Evolutionary conservation across 2,888 invertebrate genomes (phyloP).

Genomic region (Pycnomerus fuliginosus): DNA sequence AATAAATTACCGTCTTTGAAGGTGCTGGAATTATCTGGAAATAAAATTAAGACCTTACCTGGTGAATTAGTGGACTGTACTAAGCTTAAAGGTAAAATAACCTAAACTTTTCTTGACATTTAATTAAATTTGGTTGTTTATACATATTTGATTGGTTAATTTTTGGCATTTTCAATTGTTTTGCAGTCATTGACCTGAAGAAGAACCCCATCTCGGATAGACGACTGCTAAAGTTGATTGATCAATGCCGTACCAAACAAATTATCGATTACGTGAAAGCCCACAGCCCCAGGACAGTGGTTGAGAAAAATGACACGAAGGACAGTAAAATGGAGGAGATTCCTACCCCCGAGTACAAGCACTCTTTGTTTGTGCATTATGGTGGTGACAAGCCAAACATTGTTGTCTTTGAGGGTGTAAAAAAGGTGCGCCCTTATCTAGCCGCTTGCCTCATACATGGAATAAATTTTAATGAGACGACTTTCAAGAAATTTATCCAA

Average conservation of each 20-base stretch:
- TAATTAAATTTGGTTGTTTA: too few relatives aligned
- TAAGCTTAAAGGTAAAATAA: slow-evolving; percentile 70
- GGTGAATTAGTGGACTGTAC: slow-evolving; percentile 67
- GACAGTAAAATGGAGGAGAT: slow-evolving; percentile 31
- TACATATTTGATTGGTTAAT: slow-evolving; percentile 6
- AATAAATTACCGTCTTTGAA: slow-evolving; percentile 62
- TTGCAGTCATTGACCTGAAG: slow-evolving; percentile 68
- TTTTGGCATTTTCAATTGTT: slow-evolving; percentile 12
- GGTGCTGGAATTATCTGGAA: slow-evolving; percentile 69
- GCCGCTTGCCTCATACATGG: slow-evolving; percentile 71
- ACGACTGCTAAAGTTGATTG: slow-evolving; percentile 70
- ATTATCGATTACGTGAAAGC: slow-evolving; percentile 74
- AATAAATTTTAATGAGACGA: slow-evolving; percentile 61
- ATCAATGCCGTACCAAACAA: slow-evolving; percentile 71
- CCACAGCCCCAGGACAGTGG: slow-evolving; percentile 57
- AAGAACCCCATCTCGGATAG: slow-evolving; percentile 74
- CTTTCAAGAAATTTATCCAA: slow-evolving; percentile 73
- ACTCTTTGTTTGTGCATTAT: slow-evolving; percentile 46
- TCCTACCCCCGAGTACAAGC: slow-evolving; percentile 36
- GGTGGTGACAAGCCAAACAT: slow-evolving; percentile 55
- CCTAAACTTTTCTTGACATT: too few relatives aligned
- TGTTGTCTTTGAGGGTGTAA: slow-evolving; percentile 56
- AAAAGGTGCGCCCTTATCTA: slow-evolving; percentile 67
- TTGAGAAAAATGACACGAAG: slow-evolving; percentile 30
- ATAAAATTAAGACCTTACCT: slow-evolving; percentile 66